These are phyloP conservation scores for Thamnophis elegans DNA, from an alignment of 2,797 vertebrate species.

Conservation along the genomic window DNA sequence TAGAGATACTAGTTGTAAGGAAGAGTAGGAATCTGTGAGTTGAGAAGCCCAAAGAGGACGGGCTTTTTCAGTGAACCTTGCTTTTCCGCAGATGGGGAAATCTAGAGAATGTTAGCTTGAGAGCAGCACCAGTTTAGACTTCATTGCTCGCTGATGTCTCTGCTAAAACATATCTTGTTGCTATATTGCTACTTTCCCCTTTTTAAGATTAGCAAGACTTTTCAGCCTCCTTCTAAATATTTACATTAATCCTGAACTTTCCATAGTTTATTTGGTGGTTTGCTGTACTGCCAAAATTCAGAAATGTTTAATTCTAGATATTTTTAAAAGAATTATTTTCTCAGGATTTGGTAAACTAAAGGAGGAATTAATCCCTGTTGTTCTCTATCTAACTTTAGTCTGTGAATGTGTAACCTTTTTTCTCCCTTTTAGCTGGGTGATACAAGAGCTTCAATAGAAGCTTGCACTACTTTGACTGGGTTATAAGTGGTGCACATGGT, in stretches of 20 bases:
- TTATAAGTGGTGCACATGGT: not conserved
- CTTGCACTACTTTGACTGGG: not conserved
- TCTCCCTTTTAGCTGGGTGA: too few relatives aligned
- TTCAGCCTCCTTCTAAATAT: not conserved
- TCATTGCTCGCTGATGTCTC: not conserved
- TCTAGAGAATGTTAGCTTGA: not conserved
- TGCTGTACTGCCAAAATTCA: not conserved
- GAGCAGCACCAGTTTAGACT: not conserved
- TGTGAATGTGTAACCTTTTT: not conserved
- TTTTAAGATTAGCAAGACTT: not conserved
- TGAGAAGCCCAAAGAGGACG: not conserved
- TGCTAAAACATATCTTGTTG: not conserved
- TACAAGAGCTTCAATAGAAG: not conserved
- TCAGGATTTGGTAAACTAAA: not conserved
- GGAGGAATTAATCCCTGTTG: not conserved
- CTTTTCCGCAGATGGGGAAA: not conserved
- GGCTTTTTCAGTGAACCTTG: not conserved
- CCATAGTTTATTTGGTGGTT: not conserved
- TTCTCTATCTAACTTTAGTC: too few relatives aligned
- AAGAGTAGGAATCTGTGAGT: not conserved
- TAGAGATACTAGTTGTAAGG: not conserved
- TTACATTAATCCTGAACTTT: not conserved
- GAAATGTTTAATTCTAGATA: constrained; percentile 14
- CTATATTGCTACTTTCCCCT: not conserved
- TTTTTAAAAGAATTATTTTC: constrained; percentile 5